phyloP scores from a whole-genome alignment of 2,797 vertebrate genomes.

The Poeciliopsis infans region DNA sequence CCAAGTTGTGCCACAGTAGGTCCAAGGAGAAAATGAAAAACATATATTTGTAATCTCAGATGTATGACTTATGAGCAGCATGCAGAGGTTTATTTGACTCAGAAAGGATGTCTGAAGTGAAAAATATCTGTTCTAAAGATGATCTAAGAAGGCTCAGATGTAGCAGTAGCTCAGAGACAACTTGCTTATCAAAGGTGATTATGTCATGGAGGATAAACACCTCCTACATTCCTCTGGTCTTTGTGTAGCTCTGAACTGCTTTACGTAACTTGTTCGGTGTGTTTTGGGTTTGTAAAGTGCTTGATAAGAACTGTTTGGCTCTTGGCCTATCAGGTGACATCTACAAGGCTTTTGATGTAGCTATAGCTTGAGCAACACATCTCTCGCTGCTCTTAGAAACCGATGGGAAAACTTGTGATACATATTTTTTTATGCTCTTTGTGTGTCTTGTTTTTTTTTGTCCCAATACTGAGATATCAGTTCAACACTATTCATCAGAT shows the following conservation, averaged over 20 bases:
- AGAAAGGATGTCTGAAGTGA: conserved; percentile 21
- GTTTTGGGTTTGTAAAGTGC: conserved; percentile 41
- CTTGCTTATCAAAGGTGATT: conserved; percentile 39
- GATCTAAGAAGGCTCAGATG: conserved; percentile 27
- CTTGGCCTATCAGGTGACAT: conserved; percentile 41
- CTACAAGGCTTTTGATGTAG: conserved; percentile 38
- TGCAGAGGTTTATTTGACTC: conserved; percentile 34
- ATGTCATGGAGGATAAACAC: conserved; percentile 49
- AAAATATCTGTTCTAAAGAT: conserved; percentile 45
- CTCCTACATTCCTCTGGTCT: conserved; percentile 34
- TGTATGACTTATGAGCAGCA: conserved; percentile 31
- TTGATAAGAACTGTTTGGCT: conserved; percentile 54
- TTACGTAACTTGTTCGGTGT: conserved; percentile 14
- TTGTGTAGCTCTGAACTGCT: conserved; percentile 23
- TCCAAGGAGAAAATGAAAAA: not conserved
- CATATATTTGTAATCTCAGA: not conserved
- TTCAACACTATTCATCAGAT: conserved; percentile 20
- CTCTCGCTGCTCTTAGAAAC: conserved; percentile 1
- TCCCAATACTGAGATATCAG: conserved; percentile 9
- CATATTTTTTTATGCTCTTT: not conserved
- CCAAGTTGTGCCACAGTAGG: not conserved
- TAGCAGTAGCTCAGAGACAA: conserved; percentile 22
- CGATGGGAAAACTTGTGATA: not conserved
- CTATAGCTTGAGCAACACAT: conserved; percentile 1
- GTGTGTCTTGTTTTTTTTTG: not conserved